Base-by-base conservation (phyloP, 2,797 vertebrate genomes). In the Malacoraja senta region DNA sequence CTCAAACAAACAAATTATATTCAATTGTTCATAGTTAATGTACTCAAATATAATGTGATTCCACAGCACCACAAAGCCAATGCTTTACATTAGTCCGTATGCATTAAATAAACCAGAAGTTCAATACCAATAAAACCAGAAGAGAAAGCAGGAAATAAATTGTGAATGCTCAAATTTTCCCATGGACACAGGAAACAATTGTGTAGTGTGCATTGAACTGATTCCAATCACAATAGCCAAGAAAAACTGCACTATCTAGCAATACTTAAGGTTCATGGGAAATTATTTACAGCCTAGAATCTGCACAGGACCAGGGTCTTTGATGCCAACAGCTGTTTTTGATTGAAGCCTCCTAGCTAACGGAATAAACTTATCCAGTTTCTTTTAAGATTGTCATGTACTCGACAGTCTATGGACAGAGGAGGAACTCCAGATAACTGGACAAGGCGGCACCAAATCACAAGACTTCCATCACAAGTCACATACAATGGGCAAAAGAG, bases 131-230 rank as follows among this genome's bases (percentile, higher is more conserved):
- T 21, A 44, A 72, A 84, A 72, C 2, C 26, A 84, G 81, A 76
- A 26, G 24, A 65, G 63, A 90, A 90, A 26, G 38, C 71, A 92
- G 90, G 90, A 74, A 92, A 58, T 91, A 91, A 88, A 72, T 91
- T n/a, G 10, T 3, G n/a, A 91, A 72, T 44, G 38, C 44, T 92
- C 13, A 44, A 92, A 76, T 58, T 53, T 86, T 92, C 71, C 72
- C 90, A 74, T 53, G 90, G 38, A 44, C 38, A 76, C 71, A 58
- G 90, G 71, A 76, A 76, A 76, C 65, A 24, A 76, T 76, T 76
- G 24, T 24, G 76, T 7, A 58, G 35, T 9, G 8, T 35, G 24
- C 24, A 12, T 26, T 26, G 68, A 44, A 76, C 74, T n/a, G 38
- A 13, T 92, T 74, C 90, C 90, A 72, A 44, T 2, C 53, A 12